Evolutionary conservation across 2,797 vertebrate species (phyloP).

Genomic region (Allobates femoralis): DNA sequence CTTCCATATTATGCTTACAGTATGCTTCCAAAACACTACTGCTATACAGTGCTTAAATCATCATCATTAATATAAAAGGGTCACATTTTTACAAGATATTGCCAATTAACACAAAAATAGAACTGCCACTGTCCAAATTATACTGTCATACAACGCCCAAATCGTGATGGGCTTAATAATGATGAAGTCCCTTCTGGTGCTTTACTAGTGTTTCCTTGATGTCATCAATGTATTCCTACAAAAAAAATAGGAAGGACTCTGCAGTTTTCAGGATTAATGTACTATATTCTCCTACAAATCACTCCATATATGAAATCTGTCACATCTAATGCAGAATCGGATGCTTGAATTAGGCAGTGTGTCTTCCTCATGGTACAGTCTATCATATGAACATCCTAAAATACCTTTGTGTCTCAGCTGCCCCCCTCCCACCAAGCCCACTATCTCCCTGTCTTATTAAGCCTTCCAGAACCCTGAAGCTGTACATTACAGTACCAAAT

Average conservation of each 20-base stretch:
- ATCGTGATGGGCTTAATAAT: background rate
- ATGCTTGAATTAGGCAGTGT: background rate
- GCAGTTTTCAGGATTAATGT: background rate
- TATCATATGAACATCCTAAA: slow-evolving; percentile 22
- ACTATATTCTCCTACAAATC: background rate
- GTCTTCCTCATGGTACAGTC: background rate
- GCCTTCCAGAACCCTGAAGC: slow-evolving; percentile 42
- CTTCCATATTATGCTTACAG: too few relatives aligned
- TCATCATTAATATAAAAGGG: too few relatives aligned
- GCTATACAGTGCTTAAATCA: too few relatives aligned
- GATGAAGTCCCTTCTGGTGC: background rate
- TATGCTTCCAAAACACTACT: too few relatives aligned
- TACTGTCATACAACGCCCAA: background rate
- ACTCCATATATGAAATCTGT: background rate
- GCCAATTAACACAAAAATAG: too few relatives aligned
- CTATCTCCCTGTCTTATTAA: slow-evolving; percentile 31
- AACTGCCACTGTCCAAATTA: background rate
- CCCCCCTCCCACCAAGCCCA: slow-evolving; percentile 5
- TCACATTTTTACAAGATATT: too few relatives aligned
- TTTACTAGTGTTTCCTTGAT: background rate
- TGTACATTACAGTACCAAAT: slow-evolving; percentile 33
- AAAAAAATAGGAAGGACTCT: background rate
- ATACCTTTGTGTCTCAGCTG: slow-evolving; percentile 19
- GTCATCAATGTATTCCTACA: background rate
- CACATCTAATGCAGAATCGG: background rate